These are phyloP conservation scores for Micrastur ruficollis DNA, from an alignment of 2,797 vertebrate genomes.

Conservation along the genomic window DNA sequence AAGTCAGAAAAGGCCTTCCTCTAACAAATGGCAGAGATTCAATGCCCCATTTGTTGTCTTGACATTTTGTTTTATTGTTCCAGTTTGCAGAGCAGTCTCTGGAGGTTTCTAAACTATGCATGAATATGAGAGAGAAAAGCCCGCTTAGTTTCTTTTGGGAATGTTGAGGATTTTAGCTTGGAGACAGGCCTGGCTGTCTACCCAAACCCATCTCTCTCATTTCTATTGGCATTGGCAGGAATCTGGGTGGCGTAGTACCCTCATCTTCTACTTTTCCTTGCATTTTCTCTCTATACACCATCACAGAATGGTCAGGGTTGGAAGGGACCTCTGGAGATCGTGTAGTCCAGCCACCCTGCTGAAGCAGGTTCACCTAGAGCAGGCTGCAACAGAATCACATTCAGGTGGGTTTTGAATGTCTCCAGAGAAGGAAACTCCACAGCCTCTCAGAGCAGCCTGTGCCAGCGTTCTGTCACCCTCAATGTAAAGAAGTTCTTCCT, in stretches of 20 bases:
- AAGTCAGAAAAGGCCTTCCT: not conserved
- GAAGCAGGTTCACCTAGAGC: no score
- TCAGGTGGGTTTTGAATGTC: no score
- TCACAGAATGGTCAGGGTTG: no score
- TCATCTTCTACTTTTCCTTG: not conserved
- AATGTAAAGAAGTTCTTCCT: no score
- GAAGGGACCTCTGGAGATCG: no score
- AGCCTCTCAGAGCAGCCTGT: no score
- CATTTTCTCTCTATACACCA: not conserved
- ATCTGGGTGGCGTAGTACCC: not conserved
- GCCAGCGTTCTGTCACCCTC: no score
- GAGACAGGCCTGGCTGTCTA: not conserved
- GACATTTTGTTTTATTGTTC: conserved; percentile 48
- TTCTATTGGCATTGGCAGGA: not conserved
- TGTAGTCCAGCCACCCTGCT: no score
- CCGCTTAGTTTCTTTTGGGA: not conserved
- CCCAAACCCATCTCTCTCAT: not conserved
- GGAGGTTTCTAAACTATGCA: conserved; percentile 45
- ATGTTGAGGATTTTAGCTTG: not conserved
- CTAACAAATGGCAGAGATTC: not conserved
- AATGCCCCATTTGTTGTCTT: conserved; percentile 37
- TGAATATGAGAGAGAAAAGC: conserved; percentile 19
- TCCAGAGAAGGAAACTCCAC: no score
- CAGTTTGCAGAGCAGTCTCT: not conserved
- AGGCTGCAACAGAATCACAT: no score